Conservation (phyloP, 2,113 vertebrate genomes). For the Thomomys bottae region DNA sequence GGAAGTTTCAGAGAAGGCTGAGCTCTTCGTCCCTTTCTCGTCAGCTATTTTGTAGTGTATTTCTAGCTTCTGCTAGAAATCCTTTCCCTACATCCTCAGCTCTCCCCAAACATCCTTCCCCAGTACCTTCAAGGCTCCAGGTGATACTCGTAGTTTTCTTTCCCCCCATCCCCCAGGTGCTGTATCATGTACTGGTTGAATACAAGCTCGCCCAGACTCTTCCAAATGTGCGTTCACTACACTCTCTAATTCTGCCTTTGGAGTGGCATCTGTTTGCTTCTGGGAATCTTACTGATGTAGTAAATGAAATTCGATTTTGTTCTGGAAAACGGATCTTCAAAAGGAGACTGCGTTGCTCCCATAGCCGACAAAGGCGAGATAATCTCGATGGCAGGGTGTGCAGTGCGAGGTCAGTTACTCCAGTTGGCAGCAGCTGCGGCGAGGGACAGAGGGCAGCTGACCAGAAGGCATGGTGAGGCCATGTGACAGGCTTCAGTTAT, state of each 20-base stretch:
- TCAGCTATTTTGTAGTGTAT: not conserved
- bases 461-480: not conserved
- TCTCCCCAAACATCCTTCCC: not conserved
- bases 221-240: slow-evolving; percentile 8
- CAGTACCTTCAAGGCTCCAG: not conserved
- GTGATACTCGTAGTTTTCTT: not conserved
- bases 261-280: slow-evolving; percentile 31
- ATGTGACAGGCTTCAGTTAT: not conserved
- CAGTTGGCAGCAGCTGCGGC: slow-evolving; percentile 39
- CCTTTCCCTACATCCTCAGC: not conserved
- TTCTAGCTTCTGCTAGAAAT: not conserved
- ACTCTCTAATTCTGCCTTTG: not conserved
- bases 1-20: not conserved
- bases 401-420: not conserved
- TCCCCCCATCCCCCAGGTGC: not conserved
- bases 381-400: not conserved
- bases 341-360: slow-evolving; percentile 27
- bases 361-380: slow-evolving; percentile 16
- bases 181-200: not conserved
- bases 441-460: not conserved
- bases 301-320: slow-evolving; percentile 48
- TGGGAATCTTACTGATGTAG: not conserved
- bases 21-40: not conserved
- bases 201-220: not conserved
- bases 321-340: slow-evolving; percentile 28